Percentiles rank a stretch among this genome's conserved stretches.
phyloP scores from a whole-genome alignment of 1,140 invertebrate genomes.

The Drosophila novamexicana region DNA sequence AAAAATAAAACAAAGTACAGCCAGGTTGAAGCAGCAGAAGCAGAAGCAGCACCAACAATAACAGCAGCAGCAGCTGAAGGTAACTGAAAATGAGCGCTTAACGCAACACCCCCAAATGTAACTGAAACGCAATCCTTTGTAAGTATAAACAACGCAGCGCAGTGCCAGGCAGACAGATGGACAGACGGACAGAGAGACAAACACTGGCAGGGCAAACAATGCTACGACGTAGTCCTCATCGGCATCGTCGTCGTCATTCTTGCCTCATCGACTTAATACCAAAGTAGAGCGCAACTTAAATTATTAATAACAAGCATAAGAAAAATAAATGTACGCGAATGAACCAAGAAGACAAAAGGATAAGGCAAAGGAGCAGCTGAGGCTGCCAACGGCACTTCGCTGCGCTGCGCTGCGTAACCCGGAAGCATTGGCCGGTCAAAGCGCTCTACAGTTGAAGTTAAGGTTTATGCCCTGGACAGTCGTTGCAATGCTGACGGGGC shows the following conservation, averaged over 20 bases:
- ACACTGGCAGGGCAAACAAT: conserved; percentile 52
- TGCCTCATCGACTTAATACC: conserved; percentile 55
- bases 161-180: conserved; percentile 24
- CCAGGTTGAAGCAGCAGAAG: conserved; percentile 10
- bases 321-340: conserved; percentile 77
- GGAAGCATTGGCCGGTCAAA: conserved; percentile 33
- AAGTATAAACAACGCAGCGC: conserved; percentile 41
- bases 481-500: conserved; percentile 15
- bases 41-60: conserved; percentile 1
- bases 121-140: conserved; percentile 76
- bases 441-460: conserved; percentile 37
- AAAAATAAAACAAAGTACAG: conserved; percentile 71
- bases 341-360: conserved; percentile 58
- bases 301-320: conserved; percentile 81
- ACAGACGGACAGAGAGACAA: conserved; percentile 15
- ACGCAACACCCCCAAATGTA: conserved; percentile 67
- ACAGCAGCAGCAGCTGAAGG: conserved; percentile 10
- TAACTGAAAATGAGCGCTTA: conserved; percentile 55
- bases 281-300: conserved; percentile 75
- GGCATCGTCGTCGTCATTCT: conserved; percentile 14
- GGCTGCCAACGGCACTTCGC: conserved; percentile 24
- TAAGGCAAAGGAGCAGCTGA: conserved; percentile 42
- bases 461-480: conserved; percentile 48
- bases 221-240: conserved; percentile 12
- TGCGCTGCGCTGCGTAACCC: conserved; percentile 20